These are phyloP conservation scores for Prorops nasuta DNA, from an alignment of 1,140 invertebrate genomes.

Conservation along the genomic window DNA sequence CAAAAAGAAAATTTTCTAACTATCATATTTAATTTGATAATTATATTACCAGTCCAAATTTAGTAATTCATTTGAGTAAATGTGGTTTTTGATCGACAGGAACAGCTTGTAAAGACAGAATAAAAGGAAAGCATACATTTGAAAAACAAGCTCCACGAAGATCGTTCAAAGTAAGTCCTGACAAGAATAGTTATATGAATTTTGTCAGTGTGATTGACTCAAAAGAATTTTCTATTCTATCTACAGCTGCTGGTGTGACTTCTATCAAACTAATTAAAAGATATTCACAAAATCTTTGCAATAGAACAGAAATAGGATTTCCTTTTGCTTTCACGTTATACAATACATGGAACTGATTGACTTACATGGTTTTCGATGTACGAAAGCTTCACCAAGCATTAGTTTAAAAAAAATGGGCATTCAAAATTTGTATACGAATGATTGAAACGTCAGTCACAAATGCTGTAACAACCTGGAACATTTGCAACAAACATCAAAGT, in stretches of 20 bases:
- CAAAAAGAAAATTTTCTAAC: too few relatives aligned
- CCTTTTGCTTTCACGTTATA: too few relatives aligned
- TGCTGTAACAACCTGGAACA: too few relatives aligned
- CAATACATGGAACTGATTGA: too few relatives aligned
- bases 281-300: slow-evolving; percentile 8
- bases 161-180: slow-evolving; percentile 7
- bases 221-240: too few relatives aligned
- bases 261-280: slow-evolving; percentile 9
- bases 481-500: background rate
- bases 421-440: too few relatives aligned
- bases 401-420: slow-evolving; percentile 2
- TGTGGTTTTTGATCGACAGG: slow-evolving; percentile 11
- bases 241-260: slow-evolving; percentile 4
- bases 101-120: slow-evolving; percentile 8
- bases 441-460: background rate
- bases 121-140: slow-evolving; percentile 10
- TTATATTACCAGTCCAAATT: too few relatives aligned
- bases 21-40: slow-evolving; percentile 26
- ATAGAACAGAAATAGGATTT: too few relatives aligned
- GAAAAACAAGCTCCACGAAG: too few relatives aligned
- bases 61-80: slow-evolving; percentile 11
- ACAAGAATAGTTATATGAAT: too few relatives aligned
- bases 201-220: too few relatives aligned
- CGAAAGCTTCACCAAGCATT: slow-evolving; percentile 5
- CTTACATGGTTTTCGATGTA: too few relatives aligned